A percentile compares a stretch with the other conserved stretches of the same genome.
Conservation (phyloP, 2,797 vertebrate species). For the Squalus acanthias region DNA sequence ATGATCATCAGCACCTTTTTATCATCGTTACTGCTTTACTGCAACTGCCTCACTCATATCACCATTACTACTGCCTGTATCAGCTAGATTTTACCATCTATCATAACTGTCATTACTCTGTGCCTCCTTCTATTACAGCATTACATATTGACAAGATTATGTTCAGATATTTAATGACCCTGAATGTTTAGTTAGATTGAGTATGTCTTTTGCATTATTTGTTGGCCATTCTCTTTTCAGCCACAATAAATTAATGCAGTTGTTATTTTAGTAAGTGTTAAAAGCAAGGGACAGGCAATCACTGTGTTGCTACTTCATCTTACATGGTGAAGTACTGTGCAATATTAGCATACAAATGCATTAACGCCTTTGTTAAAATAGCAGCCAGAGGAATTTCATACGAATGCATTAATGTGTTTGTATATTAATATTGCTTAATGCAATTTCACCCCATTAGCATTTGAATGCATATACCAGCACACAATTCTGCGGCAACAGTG, state of each 20-base stretch:
- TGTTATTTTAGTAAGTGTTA: neutral
- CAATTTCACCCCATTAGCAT: neutral
- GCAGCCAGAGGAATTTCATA: conserved; percentile 15
- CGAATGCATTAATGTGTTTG: neutral
- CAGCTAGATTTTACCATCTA: conserved; percentile 24
- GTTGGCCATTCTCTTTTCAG: neutral
- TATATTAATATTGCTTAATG: conserved; percentile 7
- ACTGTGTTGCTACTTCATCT: neutral
- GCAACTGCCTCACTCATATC: conserved; percentile 31
- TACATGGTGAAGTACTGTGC: neutral
- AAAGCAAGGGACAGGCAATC: neutral
- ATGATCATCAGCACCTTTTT: conserved; percentile 37
- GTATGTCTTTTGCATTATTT: conserved; percentile 1
- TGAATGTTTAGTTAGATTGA: neutral
- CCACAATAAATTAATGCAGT: neutral
- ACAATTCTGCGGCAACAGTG: neutral
- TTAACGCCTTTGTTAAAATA: conserved; percentile 1
- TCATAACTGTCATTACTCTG: conserved; percentile 16
- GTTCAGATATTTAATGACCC: neutral
- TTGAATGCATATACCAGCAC: neutral
- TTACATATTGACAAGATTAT: conserved; percentile 23
- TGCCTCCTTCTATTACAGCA: neutral
- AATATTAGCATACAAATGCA: neutral
- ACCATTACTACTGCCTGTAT: conserved; percentile 28
- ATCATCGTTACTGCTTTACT: conserved; percentile 2